Conservation (phyloP, 2,797 vertebrate species). For the Chromis chromis region DNA sequence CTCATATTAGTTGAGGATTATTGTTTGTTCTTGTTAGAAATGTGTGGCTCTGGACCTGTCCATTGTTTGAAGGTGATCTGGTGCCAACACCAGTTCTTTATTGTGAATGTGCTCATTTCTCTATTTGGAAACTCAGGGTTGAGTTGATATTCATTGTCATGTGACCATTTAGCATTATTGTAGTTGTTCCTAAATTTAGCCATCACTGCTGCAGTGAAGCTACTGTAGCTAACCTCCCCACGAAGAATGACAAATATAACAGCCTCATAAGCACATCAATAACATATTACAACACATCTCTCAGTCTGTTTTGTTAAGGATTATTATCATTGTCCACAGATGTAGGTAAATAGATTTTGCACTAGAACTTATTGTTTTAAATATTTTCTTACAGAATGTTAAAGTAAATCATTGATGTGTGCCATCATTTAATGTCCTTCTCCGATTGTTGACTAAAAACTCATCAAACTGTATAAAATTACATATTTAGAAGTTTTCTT, state of each 20-base stretch:
- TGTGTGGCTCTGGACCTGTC: too few relatives aligned
- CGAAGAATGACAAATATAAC: neutral
- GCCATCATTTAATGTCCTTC: too few relatives aligned
- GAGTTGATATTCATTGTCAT: too few relatives aligned
- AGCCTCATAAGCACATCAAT: neutral
- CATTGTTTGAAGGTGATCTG: neutral
- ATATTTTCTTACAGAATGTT: neutral
- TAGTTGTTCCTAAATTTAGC: neutral
- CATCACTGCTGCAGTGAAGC: neutral
- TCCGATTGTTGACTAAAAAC: too few relatives aligned
- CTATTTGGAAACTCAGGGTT: too few relatives aligned
- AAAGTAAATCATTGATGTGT: neutral
- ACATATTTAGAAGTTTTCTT: too few relatives aligned
- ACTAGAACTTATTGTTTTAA: neutral
- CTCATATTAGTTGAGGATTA: too few relatives aligned
- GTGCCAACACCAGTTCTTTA: too few relatives aligned
- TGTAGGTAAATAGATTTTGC: neutral
- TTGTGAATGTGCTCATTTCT: too few relatives aligned
- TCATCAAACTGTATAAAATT: too few relatives aligned
- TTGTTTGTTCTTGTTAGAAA: too few relatives aligned
- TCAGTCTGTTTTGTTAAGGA: neutral
- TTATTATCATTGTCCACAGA: neutral
- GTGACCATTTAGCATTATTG: too few relatives aligned
- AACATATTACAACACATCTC: neutral
- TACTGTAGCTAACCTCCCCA: neutral